Evolutionary conservation across 2,113 vertebrate species (phyloP), one percentile per base, ranked within the genome.

Genomic region (Montifringilla adamsi): DNA sequence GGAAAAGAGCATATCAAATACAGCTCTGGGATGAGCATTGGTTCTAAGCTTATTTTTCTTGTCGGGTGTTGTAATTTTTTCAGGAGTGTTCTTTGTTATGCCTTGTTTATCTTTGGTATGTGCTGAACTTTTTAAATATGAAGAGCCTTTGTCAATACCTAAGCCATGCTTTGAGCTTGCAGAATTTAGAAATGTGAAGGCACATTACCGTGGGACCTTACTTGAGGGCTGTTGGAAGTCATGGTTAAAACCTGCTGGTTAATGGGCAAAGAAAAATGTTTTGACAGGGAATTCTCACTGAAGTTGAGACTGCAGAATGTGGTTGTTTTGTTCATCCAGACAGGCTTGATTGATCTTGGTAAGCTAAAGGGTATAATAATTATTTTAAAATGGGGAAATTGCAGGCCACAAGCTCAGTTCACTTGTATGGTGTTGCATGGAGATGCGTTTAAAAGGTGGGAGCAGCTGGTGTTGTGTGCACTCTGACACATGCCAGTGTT

Each of bases 381-480:
- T 79, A n/a, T 68, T 68, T 20, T 56, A 67, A 77, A 91, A 24
- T 0, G 5, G 63, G 69, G 50, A 64, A 87, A 80, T 35, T 23
- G 14, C 31, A 56, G 33, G 59, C 62, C 15, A 59, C 28, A 90
- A 75, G 26, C 53, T 68, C 35, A 62, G 15, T 15, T 85, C 0
- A 0, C 9, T 50, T 77, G 21, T 0, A 0, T 24, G 41, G 19
- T 27, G 11, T 74, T 77, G 27, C 0, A 1, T 35, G 68, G 73
- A 63, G 56, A 15, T 81, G 15, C 0, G 3, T 69, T 73, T 49
- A 23, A 27, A 82, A 76, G 49, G 35, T 81, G 47, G 47, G 30
- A 90, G 52, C 59, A 70, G 58, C 75, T 77, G 63, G 15, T 70
- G 52, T 0, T 75, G 28, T 37, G 35, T 41, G 62, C 46, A 43